Evolutionary conservation across 2,113 vertebrate genomes (phyloP).

Genomic region (Electrona antarctica): DNA sequence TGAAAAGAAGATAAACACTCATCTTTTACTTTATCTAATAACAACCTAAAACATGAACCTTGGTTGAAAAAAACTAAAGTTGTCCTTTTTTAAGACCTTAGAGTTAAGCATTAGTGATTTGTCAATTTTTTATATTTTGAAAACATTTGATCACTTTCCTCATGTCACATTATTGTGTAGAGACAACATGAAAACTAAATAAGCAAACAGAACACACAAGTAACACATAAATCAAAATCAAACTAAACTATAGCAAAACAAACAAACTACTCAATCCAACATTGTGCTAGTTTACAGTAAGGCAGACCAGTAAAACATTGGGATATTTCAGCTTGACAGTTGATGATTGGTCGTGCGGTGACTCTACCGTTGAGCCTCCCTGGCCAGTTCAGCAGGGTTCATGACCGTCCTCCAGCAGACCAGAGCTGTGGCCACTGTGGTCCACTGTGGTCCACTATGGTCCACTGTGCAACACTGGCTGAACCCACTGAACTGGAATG

Average conservation of each 20-base stretch:
- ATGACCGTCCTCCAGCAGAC: not conserved
- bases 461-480: conserved; percentile 6
- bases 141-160: not conserved
- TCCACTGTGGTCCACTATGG: too few relatives aligned
- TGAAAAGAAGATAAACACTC: too few relatives aligned
- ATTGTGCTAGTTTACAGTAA: too few relatives aligned
- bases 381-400: not conserved
- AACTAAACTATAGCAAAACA: not conserved
- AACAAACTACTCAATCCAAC: not conserved
- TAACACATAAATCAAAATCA: not conserved
- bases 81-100: too few relatives aligned
- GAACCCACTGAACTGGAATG: conserved; percentile 12
- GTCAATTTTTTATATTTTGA: too few relatives aligned
- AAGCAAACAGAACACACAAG: too few relatives aligned
- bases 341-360: not conserved
- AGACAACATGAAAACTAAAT: not conserved
- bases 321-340: not conserved
- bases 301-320: too few relatives aligned
- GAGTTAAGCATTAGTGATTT: too few relatives aligned
- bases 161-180: not conserved
- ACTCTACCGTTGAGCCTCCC: not conserved
- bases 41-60: too few relatives aligned
- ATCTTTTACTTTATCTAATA: too few relatives aligned
- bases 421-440: not conserved
- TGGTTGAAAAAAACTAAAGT: too few relatives aligned